A percentile compares a stretch with the other conserved stretches of the same genome.
Evolutionary conservation across 35 echinoderm and acorn worm species (phyloP).

Genomic region (Diadema setosum): DNA sequence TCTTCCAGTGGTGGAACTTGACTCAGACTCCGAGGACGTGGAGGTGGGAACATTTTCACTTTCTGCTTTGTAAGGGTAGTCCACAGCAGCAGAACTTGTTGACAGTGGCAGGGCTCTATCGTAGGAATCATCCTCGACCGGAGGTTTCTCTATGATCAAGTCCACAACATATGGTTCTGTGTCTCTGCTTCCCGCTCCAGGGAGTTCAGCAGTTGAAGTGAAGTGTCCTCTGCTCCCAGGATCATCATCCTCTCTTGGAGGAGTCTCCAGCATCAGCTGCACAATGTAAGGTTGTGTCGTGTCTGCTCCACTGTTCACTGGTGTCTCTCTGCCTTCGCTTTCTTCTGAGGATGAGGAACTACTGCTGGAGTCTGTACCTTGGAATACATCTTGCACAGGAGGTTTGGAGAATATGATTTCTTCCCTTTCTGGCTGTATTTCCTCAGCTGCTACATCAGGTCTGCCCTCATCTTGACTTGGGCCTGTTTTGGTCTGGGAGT

Average conservation of each 20-base stretch:
- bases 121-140: background rate
- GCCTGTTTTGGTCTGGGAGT: background rate
- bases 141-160: background rate
- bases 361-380: background rate
- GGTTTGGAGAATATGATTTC: background rate
- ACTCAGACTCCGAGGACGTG: background rate
- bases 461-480: background rate
- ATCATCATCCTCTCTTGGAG: background rate
- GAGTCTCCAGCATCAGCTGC: background rate
- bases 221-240: background rate
- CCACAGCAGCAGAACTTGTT: background rate
- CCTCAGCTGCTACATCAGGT: background rate
- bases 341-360: background rate
- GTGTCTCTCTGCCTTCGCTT: background rate
- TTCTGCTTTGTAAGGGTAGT: background rate
- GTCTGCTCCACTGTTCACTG: background rate
- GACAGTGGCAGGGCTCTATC: background rate
- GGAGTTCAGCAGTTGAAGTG: background rate
- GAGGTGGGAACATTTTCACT: too few species aligned
- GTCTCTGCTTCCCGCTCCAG: background rate
- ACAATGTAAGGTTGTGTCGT: background rate
- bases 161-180: background rate
- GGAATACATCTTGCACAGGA: background rate
- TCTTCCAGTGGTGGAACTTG: too few species aligned
- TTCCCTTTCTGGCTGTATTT: background rate